Base-by-base conservation (phyloP, 64 coral and sea anemone genomes). In the Montipora sp. region DNA sequence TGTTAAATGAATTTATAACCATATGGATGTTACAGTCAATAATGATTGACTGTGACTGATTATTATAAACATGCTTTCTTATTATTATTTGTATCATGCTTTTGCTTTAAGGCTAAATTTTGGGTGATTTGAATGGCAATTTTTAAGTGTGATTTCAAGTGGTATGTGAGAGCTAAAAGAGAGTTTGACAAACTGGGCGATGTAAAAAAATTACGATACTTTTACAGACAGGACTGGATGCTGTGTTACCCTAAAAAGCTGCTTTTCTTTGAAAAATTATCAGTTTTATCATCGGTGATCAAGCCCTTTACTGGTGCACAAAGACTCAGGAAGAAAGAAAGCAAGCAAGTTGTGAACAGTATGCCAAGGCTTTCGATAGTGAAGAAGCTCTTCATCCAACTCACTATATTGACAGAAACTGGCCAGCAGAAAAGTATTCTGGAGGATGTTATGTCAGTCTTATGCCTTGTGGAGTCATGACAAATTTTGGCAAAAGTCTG, bases 341-440 rank as follows among this genome's bases (percentile, higher is more conserved):
- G n/a, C 90, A 96, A 78, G 92, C 95, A n/a, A 85, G 89, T 1
- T 84, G 92, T 80, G 89, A 95, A 81, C 98, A 96, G 48, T 99
- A 99, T 92, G 88, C 98, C 15, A 96, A 89, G 53, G 90, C 91
- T 5, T 99, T 99, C 78, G 87, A 94, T 22, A 93, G 78, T 15
- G 84, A 96, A 13, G 92, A 99, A 59, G 98, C 98, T 7, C 77
- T 94, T 75, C 92, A 94, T 19, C 98, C 98, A 18, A 83, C 75
- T 59, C 88, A 94, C 66, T 99, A 99, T 46, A 74, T 99, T n/a
- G 98, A 99, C 79, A 99, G 96, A 47, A 99, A 99, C 92, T 99
- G 98, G 98, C 98, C 92, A 27, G 98, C 98, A 21, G 98, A 99
- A 89, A 99, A 96, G 59, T 99, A 94, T 58, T 99, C 98, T 51